A percentile compares a stretch with the other conserved stretches of the same genome.
These are phyloP conservation scores for Chymomyza amoena DNA, from an alignment of 2,888 invertebrate species.

Conservation along the genomic window DNA sequence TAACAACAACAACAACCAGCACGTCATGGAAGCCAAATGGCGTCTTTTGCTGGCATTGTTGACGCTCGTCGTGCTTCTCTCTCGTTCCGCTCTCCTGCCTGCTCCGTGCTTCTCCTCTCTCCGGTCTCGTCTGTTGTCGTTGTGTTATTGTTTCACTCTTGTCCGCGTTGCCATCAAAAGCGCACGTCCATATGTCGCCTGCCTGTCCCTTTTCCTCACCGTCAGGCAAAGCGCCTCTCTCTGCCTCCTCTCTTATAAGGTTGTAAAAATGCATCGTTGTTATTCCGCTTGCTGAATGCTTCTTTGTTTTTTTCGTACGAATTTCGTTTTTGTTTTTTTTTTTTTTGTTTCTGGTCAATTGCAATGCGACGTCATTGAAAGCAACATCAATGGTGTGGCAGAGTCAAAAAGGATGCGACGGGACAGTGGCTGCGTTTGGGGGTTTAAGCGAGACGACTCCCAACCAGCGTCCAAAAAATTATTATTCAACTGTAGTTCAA, in stretches of 20 bases:
- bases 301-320: background rate
- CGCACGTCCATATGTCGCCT: slow-evolving; percentile 64
- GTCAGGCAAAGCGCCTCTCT: background rate
- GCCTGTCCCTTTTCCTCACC: slow-evolving; percentile 26
- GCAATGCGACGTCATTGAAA: slow-evolving; percentile 23
- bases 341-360: slow-evolving; percentile 50
- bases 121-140: slow-evolving; percentile 15
- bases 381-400: background rate
- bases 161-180: slow-evolving; percentile 1
- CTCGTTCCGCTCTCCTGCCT: slow-evolving; percentile 21
- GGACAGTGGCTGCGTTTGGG: background rate
- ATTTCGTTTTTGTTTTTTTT: slow-evolving; percentile 12
- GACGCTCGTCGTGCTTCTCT: background rate
- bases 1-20: background rate
- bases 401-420: background rate
- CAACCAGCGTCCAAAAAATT: too few species aligned
- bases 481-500: too few species aligned
- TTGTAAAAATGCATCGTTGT: slow-evolving; percentile 48
- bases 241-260: background rate
- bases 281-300: background rate
- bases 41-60: slow-evolving; percentile 9
- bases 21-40: slow-evolving; percentile 17
- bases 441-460: too few species aligned
- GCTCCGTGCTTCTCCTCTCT: background rate
- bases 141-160: slow-evolving; percentile 30